Evolutionary conservation across 2,797 vertebrate species (phyloP), one percentile per base, ranked within the genome.

Genomic region (Bucorvus abyssinicus): DNA sequence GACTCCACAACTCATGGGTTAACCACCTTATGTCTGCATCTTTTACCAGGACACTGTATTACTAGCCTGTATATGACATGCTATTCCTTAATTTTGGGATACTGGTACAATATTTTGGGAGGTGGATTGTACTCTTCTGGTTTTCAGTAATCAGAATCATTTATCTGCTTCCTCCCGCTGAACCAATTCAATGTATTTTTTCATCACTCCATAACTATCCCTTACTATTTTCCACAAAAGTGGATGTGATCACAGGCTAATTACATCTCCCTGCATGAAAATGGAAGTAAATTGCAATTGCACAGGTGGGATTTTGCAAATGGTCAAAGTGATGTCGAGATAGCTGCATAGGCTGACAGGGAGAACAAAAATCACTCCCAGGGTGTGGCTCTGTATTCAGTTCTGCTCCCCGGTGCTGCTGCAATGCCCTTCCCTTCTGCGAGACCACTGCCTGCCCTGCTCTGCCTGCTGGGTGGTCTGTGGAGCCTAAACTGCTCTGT

Each of bases 361-460:
- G 12, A 85, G 34, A 70, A 56, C 16, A 73, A 70, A 83, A 70
- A 36, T 20, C 42, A 50, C 15, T 73, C 29, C 22, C 26, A 26
- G 44, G 24, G 24, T 70, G 59, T 13, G 22, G 30, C 13, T 81
- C 22, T 53, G 12, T 23, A 57, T 53, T 68, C 27, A 7, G 24
- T 83, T n/a, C 63, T 44, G 53, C 50, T 78, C 22, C 26, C 7
- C 11, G 1, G 36, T 49, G 36, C 49, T 0, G 0, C 21, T 32
- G 49, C 45, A 8, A 45, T 30, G 60, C 30, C 29, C 29, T 45
- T 70, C 36, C 34, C 44, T 63, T 45, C 60, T 71, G 32, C 45
- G 49, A 38, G 61, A 7, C 44, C 36, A 71, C 71, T 65, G 59
- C 76, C 40, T 38, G 84, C 52, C 45, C 56, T 32, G n/a, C 42